A percentile compares a stretch with the other conserved stretches of the same genome.
Evolutionary conservation across 2,797 vertebrate species (phyloP).

Genomic region (Melanotaenia trifasciata): DNA sequence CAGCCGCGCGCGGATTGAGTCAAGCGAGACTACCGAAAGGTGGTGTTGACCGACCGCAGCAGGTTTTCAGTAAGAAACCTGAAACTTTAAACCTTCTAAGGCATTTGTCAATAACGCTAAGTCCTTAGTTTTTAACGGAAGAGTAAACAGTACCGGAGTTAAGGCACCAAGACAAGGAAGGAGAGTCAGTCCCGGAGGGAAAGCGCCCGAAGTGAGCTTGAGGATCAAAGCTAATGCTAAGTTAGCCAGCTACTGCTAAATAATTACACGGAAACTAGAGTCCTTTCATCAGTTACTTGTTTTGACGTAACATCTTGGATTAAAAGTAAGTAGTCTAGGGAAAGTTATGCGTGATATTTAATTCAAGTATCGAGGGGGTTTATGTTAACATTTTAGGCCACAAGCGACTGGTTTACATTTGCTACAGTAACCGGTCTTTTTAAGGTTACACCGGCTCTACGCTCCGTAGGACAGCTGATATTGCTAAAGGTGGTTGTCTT

Average conservation of each 20-base stretch:
- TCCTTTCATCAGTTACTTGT: conserved; percentile 37
- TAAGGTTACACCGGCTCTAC: conserved; percentile 68
- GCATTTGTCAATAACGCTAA: conserved; percentile 65
- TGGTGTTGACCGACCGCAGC: conserved; percentile 80
- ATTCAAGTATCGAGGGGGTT: conserved; percentile 37
- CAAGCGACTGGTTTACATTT: conserved; percentile 61
- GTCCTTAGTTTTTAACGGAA: conserved; percentile 45
- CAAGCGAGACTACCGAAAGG: conserved; percentile 80
- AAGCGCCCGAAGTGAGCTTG: conserved; percentile 71
- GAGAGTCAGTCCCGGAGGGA: conserved; percentile 73
- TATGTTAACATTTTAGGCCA: conserved; percentile 68
- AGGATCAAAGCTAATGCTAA: conserved; percentile 78
- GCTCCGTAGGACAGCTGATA: conserved; percentile 46
- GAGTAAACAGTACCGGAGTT: conserved; percentile 54
- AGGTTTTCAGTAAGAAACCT: conserved; percentile 78
- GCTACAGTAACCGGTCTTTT: conserved; percentile 62
- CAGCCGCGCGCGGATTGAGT: conserved; percentile 82
- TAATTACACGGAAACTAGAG: conserved; percentile 67
- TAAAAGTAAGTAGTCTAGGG: conserved; percentile 20
- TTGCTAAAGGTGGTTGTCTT: conserved; percentile 47
- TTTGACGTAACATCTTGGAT: conserved; percentile 47
- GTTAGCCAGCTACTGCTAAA: conserved; percentile 62
- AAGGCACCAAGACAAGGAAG: conserved; percentile 52
- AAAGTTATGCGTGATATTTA: conserved; percentile 34
- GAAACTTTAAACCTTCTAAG: conserved; percentile 47